Base-by-base conservation (phyloP, 35 echinoderm and acorn worm genomes). In the Heliocidaris erythrogramma region DNA sequence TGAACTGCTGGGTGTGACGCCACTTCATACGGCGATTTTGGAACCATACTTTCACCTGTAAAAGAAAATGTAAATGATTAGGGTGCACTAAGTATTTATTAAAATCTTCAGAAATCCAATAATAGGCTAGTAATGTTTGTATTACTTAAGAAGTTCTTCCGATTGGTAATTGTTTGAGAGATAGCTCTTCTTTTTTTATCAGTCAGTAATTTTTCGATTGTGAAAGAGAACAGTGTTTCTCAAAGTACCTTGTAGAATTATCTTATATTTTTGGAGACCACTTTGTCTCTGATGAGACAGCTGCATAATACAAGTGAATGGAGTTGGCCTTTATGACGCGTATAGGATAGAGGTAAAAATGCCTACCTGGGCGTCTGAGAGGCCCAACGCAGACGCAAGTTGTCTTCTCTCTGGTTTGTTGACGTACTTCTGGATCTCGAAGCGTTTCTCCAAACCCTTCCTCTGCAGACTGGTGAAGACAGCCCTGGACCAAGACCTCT, bases 1-100 rank as follows among this genome's bases (percentile, higher is more conserved):
- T 94, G n/a, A 96, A 95, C 31, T 95, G 96, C 87, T 99, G 98
- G 87, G 94, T 96, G 86, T 99, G 98, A 9, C 98, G 96, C 98
- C 98, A 99, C 86, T 99, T 99, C 98, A 99, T 99, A n/a, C 98
- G 94, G 9, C 98, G 96, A 94, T 99, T 99, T 96, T 99, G 98
- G 88, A 99, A 99, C 98, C 98, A 99, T 50, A 99, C 98, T 92
- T 99, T 99, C 29, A 99, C 98, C 98, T 99, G 86, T 0, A 94
- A 96, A 86, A 0, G 30, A 31, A 94, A 93, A 21, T 85, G 31
- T 31, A 89, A 89, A 89, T 16, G 7, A 30, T 9, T 31, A 84
- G 14, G 69, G n/a, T 84, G 35, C 35, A 42, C 35, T 42, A 42
- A n/a, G n/a, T 42, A 42, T 42, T 42, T 42, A 42, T 42, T 42